Conservation (phyloP, 2,797 vertebrate genomes). For the Decapterus maruadsi region DNA sequence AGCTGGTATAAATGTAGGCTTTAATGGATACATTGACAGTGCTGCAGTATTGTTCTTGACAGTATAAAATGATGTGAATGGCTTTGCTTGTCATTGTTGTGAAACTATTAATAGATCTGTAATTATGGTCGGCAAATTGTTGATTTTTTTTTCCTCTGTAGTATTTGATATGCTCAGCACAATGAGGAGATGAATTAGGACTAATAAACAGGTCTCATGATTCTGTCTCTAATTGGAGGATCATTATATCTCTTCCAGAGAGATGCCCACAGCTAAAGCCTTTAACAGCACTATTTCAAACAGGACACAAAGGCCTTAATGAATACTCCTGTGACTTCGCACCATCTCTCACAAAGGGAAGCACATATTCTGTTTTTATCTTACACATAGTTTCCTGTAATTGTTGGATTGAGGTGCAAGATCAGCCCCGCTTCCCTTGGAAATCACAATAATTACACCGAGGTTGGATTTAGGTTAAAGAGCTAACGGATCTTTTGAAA, state of each 20-base stretch:
- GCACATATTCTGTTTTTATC: constrained; percentile 78
- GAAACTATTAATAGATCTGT: constrained; percentile 87
- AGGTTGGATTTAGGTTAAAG: constrained; percentile 63
- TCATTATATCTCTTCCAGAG: constrained; percentile 85
- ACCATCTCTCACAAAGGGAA: constrained; percentile 75
- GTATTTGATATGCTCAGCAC: constrained; percentile 85
- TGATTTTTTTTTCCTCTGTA: constrained; percentile 74
- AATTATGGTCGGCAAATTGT: constrained; percentile 84
- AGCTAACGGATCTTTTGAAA: constrained; percentile 53
- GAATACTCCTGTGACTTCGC: constrained; percentile 86
- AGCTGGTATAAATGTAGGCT: constrained; percentile 78
- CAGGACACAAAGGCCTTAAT: constrained; percentile 85
- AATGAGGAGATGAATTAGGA: constrained; percentile 85
- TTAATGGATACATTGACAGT: constrained; percentile 84
- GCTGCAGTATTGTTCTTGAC: constrained; percentile 82
- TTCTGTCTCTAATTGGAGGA: constrained; percentile 86
- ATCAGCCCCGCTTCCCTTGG: constrained; percentile 57
- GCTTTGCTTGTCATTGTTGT: constrained; percentile 83
- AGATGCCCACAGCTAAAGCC: constrained; percentile 82
- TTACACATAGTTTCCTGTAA: constrained; percentile 79
- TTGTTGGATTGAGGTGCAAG: constrained; percentile 77
- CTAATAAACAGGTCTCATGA: constrained; percentile 86
- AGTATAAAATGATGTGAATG: constrained; percentile 82
- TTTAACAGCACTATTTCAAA: constrained; percentile 84
- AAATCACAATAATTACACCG: constrained; percentile 67